Evolutionary conservation across 2,797 vertebrate species (phyloP).

Genomic region (Pampus argenteus): DNA sequence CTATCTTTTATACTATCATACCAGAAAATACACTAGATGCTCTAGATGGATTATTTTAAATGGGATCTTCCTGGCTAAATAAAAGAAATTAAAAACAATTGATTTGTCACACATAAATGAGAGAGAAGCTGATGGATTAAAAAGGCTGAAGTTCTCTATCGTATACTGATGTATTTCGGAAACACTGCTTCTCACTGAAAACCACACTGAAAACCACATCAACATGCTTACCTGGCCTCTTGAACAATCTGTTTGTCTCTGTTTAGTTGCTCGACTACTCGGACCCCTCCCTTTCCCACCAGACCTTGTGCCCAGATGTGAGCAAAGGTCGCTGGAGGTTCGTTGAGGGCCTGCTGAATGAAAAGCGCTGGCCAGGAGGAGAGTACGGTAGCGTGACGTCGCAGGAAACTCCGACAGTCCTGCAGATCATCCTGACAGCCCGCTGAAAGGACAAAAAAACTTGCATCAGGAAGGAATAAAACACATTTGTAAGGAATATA

Average conservation of each 20-base stretch:
- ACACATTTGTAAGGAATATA: neutral
- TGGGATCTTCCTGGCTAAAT: too few species aligned
- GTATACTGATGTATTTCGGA: neutral
- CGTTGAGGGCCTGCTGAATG: slow-evolving; percentile 88
- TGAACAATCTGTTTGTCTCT: slow-evolving; percentile 26
- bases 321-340: slow-evolving; percentile 74
- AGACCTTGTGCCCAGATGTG: slow-evolving; percentile 81
- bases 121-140: too few species aligned
- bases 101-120: neutral
- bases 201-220: neutral
- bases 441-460: slow-evolving; percentile 35
- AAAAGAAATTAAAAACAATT: too few species aligned
- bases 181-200: too few species aligned
- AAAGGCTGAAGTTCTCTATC: neutral
- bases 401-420: slow-evolving; percentile 83
- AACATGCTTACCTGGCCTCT: slow-evolving; percentile 66
- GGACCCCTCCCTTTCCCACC: slow-evolving; percentile 51
- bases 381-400: slow-evolving; percentile 80
- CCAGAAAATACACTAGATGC: too few species aligned
- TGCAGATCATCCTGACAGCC: slow-evolving; percentile 29
- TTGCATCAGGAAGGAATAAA: neutral
- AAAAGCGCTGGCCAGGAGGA: slow-evolving; percentile 86
- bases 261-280: slow-evolving; percentile 78
- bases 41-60: too few species aligned
- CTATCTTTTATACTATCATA: too few species aligned